Conservation (phyloP, 2,113 vertebrate genomes). For the Anguilla rostrata region DNA sequence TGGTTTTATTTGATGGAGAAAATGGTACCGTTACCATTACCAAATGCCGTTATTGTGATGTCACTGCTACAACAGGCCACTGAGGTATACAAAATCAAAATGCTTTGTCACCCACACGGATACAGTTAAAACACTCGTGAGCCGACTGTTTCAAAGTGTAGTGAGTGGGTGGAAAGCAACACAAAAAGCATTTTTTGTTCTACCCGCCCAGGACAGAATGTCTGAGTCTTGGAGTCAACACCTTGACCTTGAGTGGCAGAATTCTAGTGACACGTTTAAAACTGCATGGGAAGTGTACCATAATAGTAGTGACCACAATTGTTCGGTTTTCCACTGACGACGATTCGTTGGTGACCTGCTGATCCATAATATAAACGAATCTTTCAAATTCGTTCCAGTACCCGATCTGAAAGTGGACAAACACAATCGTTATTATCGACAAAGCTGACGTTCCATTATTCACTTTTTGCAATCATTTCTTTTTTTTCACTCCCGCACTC, state of each 20-base stretch:
- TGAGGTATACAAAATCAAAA: conserved; percentile 77
- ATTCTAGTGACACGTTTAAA: conserved; percentile 75
- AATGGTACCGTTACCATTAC: conserved; percentile 65
- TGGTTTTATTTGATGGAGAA: conserved; percentile 70
- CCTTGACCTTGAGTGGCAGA: conserved; percentile 82
- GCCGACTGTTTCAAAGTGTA: conserved; percentile 79
- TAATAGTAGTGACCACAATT: conserved; percentile 98
- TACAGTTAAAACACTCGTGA: conserved; percentile 79
- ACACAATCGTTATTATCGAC: conserved; percentile 42
- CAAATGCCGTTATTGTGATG: conserved; percentile 81
- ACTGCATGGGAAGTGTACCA: conserved; percentile 86
- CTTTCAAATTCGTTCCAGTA: conserved; percentile 98
- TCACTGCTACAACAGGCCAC: conserved; percentile 84
- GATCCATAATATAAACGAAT: conserved; percentile 92
- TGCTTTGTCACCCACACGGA: conserved; percentile 81
- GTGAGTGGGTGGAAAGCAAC: conserved; percentile 82
- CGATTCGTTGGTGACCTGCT: conserved; percentile 88
- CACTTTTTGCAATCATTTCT: neutral
- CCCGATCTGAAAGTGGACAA: conserved; percentile 85
- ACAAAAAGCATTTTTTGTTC: conserved; percentile 77
- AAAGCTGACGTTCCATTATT: neutral
- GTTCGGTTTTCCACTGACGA: conserved; percentile 97
- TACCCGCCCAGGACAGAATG: conserved; percentile 82
- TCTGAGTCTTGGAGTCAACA: conserved; percentile 74
- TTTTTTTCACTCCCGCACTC: neutral